phyloP scores from a whole-genome alignment of 92 coral and sea anemone genomes.

The Porites lobata region DNA sequence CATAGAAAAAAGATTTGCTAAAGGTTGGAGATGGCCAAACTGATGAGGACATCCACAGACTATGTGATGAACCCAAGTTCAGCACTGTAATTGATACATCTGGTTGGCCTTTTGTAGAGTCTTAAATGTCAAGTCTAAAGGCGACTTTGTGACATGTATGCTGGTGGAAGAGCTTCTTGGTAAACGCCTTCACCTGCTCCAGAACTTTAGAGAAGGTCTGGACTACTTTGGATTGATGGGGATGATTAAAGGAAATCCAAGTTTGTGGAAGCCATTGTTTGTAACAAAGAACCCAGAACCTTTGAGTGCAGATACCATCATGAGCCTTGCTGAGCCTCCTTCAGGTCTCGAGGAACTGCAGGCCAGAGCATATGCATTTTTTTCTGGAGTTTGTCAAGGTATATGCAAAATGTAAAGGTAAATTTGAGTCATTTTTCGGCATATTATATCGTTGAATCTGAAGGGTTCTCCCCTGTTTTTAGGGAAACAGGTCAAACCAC shows the following conservation, averaged over 20 bases:
- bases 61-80: slow-evolving; percentile 46
- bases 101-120: slow-evolving; percentile 61
- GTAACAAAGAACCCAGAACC: slow-evolving; percentile 39
- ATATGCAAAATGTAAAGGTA: slow-evolving; percentile 38
- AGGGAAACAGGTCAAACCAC: no score
- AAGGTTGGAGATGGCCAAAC: slow-evolving; percentile 46
- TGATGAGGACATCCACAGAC: slow-evolving; percentile 36
- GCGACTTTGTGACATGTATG: slow-evolving; percentile 39
- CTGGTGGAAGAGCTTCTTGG: slow-evolving; percentile 60
- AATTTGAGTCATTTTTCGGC: neutral
- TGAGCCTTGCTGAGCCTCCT: slow-evolving; percentile 39
- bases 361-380: slow-evolving; percentile 47
- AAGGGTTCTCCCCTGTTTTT: no score
- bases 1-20: no score
- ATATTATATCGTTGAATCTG: no score
- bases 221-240: slow-evolving; percentile 47
- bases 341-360: slow-evolving; percentile 19
- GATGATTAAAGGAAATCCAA: slow-evolving; percentile 38
- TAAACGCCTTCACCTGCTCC: slow-evolving; percentile 48
- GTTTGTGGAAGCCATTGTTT: slow-evolving; percentile 45
- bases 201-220: slow-evolving; percentile 55
- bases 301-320: slow-evolving; percentile 40
- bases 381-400: slow-evolving; percentile 49
- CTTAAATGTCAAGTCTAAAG: slow-evolving; percentile 43
- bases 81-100: slow-evolving; percentile 51